Conservation (phyloP, 2,113 vertebrate genomes). For the Menidia beryllina region DNA sequence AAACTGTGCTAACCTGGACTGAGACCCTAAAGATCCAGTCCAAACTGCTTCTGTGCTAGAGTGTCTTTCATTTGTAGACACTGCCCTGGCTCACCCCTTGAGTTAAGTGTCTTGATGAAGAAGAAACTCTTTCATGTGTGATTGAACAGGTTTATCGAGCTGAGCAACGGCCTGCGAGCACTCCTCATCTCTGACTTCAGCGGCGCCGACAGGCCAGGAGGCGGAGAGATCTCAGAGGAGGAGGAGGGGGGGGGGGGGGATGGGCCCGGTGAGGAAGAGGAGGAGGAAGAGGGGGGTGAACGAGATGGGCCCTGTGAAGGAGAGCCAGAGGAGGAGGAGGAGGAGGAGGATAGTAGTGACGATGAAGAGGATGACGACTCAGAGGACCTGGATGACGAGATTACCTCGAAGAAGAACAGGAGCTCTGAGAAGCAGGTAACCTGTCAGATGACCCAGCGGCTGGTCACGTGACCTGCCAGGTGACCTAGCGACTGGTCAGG, state of each 20-base stretch:
- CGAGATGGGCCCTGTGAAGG: no score
- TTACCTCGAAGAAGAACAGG: conserved; percentile 71
- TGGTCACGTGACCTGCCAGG: no score
- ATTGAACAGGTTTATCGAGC: conserved; percentile 87
- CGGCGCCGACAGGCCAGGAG: conserved; percentile 64
- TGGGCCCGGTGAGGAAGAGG: conserved; percentile 60
- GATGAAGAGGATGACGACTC: conserved; percentile 83
- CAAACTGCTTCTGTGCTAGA: no score
- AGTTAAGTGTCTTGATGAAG: no score
- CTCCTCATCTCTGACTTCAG: conserved; percentile 94
- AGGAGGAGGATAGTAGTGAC: conserved; percentile 79
- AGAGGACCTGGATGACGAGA: conserved; percentile 76
- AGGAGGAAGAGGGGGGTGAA: conserved; percentile 52
- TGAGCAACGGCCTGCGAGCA: conserved; percentile 90
- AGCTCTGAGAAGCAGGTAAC: conserved; percentile 92
- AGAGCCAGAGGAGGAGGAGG: conserved; percentile 40
- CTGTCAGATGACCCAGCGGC: no score
- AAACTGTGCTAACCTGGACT: no score
- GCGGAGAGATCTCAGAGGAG: not conserved
- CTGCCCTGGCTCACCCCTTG: no score
- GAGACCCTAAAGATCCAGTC: no score
- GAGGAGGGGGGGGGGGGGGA: conserved; percentile 68
- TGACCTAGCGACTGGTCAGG: no score
- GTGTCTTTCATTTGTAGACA: no score
- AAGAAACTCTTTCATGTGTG: no score